These are phyloP conservation scores for Pandemis cinnamomeana DNA, from an alignment of 2,888 invertebrate genomes.

Conservation along the genomic window DNA sequence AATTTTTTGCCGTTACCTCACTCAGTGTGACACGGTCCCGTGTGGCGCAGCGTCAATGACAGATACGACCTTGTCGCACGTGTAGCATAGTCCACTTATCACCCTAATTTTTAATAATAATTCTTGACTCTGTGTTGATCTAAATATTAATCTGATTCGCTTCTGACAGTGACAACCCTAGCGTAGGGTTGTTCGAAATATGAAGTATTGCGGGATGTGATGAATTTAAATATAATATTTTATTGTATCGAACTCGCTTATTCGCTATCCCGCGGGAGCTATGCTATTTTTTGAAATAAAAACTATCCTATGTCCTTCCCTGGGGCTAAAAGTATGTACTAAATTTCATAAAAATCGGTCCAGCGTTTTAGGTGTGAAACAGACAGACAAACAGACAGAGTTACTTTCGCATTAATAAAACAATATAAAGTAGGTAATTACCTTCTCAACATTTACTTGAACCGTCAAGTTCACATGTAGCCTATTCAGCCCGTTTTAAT, in stretches of 20 bases:
- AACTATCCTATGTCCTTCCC: too few relatives aligned
- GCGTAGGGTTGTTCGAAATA: constrained; percentile 30
- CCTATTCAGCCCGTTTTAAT: neutral
- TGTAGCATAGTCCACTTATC: constrained; percentile 30
- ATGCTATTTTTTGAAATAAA: too few relatives aligned
- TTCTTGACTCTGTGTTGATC: constrained; percentile 39
- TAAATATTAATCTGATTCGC: constrained; percentile 39
- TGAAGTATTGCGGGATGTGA: constrained; percentile 16
- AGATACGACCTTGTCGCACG: constrained; percentile 13
- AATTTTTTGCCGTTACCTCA: constrained; percentile 18
- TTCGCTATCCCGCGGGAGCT: neutral
- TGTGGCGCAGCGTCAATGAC: neutral
- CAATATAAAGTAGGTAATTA: neutral
- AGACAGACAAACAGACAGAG: too few relatives aligned
- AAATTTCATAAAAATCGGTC: neutral
- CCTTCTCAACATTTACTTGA: neutral
- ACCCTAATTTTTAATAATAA: constrained; percentile 42
- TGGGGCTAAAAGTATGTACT: too few relatives aligned
- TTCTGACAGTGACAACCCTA: constrained; percentile 41
- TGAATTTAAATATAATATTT: too few relatives aligned
- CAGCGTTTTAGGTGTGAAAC: too few relatives aligned
- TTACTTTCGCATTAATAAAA: too few relatives aligned
- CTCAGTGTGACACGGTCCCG: constrained; percentile 4
- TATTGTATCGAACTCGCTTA: too few relatives aligned
- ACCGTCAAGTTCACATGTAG: neutral